Evolutionary conservation across 2,113 vertebrate genomes (phyloP).

Genomic region (Stigmatopora argus): DNA sequence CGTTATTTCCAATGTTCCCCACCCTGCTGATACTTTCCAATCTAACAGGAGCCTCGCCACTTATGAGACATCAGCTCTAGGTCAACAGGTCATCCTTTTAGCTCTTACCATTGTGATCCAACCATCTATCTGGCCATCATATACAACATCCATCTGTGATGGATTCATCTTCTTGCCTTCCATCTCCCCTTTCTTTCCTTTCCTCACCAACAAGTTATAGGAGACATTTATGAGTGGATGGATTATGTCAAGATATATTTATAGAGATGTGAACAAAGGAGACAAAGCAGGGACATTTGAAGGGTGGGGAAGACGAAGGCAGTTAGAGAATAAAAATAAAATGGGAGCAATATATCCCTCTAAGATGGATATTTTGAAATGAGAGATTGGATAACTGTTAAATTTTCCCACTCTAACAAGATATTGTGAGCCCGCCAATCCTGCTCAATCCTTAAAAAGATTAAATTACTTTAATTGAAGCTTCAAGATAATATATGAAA

Average conservation of each 20-base stretch:
- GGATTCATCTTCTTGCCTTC: conserved; percentile 37
- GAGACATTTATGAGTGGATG: conserved; percentile 35
- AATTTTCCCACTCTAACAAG: not conserved
- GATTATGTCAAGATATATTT: conserved; percentile 49
- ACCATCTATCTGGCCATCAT: conserved; percentile 48
- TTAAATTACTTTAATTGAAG: not conserved
- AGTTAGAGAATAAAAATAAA: conserved; percentile 31
- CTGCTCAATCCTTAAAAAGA: not conserved
- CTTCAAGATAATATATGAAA: not conserved
- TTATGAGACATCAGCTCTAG: conserved; percentile 54
- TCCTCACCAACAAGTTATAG: conserved; percentile 26
- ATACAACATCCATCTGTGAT: conserved; percentile 52
- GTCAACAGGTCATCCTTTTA: conserved; percentile 61
- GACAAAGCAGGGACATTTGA: conserved; percentile 1
- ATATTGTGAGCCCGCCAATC: not conserved
- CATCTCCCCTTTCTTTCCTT: conserved; percentile 20
- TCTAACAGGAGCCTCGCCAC: conserved; percentile 38
- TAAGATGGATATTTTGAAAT: conserved; percentile 48
- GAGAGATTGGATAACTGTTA: conserved; percentile 34
- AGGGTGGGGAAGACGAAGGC: conserved; percentile 4
- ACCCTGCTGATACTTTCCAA: conserved; percentile 34
- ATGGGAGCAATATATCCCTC: conserved; percentile 31
- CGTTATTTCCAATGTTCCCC: conserved; percentile 1
- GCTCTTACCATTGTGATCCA: conserved; percentile 36
- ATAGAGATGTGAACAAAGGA: conserved; percentile 38